Base-by-base conservation (phyloP, 2,113 vertebrate genomes). In the Trogon surrucura region DNA sequence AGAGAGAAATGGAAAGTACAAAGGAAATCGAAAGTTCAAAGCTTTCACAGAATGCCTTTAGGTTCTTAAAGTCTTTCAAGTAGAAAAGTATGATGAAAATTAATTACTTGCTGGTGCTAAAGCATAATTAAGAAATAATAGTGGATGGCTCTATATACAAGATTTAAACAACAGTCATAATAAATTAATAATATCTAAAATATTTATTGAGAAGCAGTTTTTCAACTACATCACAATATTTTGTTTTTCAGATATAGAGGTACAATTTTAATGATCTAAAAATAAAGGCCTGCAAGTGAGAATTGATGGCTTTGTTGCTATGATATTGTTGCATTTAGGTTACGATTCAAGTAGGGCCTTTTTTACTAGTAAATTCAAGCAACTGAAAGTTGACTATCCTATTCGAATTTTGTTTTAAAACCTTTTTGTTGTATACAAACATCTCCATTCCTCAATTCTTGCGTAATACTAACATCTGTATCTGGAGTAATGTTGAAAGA, bases 21-120 rank as follows among this genome's bases (percentile, higher is more conserved):
- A 94, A 91, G 80, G 69, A 91, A 92, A 81, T 36, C 0, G 6
- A 56, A 92, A 94, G 89, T 96, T 95, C 93, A 95, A 82, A 97
- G 89, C 83, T 89, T 91, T 89, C 57, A 72, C 36, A 58, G 44
- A 89, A 89, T 92, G 94, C 81, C 91, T 91, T 75, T 57, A 92
- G 80, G 70, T 95, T 85, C 53, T 85, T 82, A 30, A 74, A 88
- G 34, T 74, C 75, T 93, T 95, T 95, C 80, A 95, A 92, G 80
- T 92, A 85, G 62, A 60, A 89, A 53, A 87, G 21, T 89, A 91
- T 57, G 48, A 91, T 77, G 61, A 91, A 96, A 91, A 95, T 91
- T 87, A 95, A 95, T 89, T 91, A 91, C 62, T 88, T 91, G 15
- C 50, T 65, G 6, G 44, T 88, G 45, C 73, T 32, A 85, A 82